Base-by-base conservation (phyloP, 2,113 vertebrate genomes). In the Ondatra zibethicus region DNA sequence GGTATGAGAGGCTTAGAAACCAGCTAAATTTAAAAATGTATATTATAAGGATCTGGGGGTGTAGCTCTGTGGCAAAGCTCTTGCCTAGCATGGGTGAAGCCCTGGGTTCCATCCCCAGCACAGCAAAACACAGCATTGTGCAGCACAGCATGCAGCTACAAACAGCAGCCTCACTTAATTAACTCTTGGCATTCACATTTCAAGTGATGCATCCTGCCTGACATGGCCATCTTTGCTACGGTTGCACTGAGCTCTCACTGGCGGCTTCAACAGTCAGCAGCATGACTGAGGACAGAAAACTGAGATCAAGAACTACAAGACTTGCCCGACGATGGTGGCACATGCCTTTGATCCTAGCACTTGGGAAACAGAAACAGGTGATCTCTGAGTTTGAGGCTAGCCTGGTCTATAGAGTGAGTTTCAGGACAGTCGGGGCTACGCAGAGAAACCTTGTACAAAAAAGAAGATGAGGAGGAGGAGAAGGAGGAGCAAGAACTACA, bases 251-350 rank as follows among this genome's bases (percentile, higher is more conserved):
- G 80, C 80, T 63, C 55, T 27, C 29, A 8, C 2, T 7, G 33
- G 36, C 7, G 2, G 36, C 55, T 61, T 61, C 42, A 27, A 12
- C 23, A 84, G 52, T 61, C 23, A 82, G 21, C 55, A 61, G 52
- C 55, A 58, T 14, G 21, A 25, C 55, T 39, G 55, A 29, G n/a
- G 36, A 25, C 77, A 80, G 45, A 33, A 78, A 50, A 31, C 16
- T 31, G 31, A 80, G 52, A 80, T 80, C 45, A 52, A 80, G 39
- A 55, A 21, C 77, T 36, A 99, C 95, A 98, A 98, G 93, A 99
- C 99, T 0, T 68, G 65, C 65, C 4, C 1, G 65, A 13, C 11
- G 1, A 29, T 31, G 12, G 70, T n/a, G 70, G 70, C 0, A 8
- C 70, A n/a, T 21, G 36, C 36, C 70, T n/a, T 72, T 72, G 36